Conservation (phyloP, 2,797 vertebrate genomes). For the Tokudaia tokunoshimensis region DNA sequence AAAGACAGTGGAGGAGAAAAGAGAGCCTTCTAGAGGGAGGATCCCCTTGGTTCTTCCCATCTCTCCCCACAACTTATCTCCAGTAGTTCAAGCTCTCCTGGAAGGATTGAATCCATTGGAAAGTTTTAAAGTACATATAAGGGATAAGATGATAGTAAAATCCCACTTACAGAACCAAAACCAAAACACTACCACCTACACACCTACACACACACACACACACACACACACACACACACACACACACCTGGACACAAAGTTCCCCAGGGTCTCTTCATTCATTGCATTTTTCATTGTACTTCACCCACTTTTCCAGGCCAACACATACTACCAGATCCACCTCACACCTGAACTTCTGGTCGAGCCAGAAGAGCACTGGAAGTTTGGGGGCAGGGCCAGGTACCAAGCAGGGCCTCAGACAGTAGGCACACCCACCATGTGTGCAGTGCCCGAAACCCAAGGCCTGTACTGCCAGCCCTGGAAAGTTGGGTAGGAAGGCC, state of each 20-base stretch:
- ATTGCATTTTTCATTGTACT: conserved; percentile 59
- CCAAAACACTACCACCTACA: not conserved
- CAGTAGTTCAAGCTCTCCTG: not conserved
- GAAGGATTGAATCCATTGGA: not conserved
- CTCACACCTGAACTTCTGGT: conserved; percentile 81
- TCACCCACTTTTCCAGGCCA: conserved; percentile 55
- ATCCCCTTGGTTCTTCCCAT: not conserved
- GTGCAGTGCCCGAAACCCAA: not conserved
- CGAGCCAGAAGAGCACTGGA: conserved; percentile 70
- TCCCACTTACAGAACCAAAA: not conserved
- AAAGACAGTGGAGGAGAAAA: not conserved
- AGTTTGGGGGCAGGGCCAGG: conserved; percentile 46
- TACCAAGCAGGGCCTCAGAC: conserved; percentile 49
- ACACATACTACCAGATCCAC: conserved; percentile 52
- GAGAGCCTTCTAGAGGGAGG: not conserved
- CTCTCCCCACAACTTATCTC: not conserved
- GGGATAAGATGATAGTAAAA: conserved; percentile 40
- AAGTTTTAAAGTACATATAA: conserved; percentile 43
- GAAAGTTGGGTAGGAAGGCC: not conserved
- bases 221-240: not conserved
- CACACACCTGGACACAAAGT: not conserved
- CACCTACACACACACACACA: not conserved
- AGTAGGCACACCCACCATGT: not conserved
- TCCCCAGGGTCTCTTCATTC: conserved; percentile 37
- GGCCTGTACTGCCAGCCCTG: not conserved